phyloP scores from a whole-genome alignment of 1,140 invertebrate genomes.

The Steinernema khuongi region DNA sequence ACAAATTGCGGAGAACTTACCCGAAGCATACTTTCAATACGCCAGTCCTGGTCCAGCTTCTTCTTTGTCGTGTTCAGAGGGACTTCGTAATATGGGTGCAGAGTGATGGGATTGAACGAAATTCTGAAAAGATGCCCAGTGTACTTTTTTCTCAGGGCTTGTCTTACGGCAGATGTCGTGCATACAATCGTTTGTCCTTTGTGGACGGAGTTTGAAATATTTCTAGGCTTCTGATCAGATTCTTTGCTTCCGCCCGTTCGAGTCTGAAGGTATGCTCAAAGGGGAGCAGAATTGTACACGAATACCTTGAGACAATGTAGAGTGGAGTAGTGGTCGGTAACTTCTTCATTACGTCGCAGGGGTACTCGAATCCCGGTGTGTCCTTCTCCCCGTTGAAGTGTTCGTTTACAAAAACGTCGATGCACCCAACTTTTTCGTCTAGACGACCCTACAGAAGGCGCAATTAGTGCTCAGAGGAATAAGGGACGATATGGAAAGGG shows the following conservation, averaged over 20 bases:
- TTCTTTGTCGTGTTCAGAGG: neutral
- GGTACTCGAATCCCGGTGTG: neutral
- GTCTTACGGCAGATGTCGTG: neutral
- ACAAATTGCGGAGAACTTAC: neutral
- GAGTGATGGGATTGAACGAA: neutral
- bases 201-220: neutral
- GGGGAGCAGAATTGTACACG: neutral
- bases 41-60: neutral
- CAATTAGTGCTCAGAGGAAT: neutral
- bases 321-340: neutral
- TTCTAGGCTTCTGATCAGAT: neutral
- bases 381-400: neutral
- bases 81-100: neutral
- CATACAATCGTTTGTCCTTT: neutral
- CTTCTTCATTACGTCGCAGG: neutral
- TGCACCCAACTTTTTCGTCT: neutral
- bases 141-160: neutral
- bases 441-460: neutral
- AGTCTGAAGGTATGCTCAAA: neutral
- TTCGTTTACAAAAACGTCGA: neutral
- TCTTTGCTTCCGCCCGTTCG: neutral
- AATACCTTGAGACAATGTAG: neutral
- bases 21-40: neutral
- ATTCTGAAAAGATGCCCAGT: conserved; percentile 10
- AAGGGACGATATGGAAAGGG: no score